phyloP scores from a whole-genome alignment of 2,113 vertebrate genomes.

The Spermophilus dauricus region DNA sequence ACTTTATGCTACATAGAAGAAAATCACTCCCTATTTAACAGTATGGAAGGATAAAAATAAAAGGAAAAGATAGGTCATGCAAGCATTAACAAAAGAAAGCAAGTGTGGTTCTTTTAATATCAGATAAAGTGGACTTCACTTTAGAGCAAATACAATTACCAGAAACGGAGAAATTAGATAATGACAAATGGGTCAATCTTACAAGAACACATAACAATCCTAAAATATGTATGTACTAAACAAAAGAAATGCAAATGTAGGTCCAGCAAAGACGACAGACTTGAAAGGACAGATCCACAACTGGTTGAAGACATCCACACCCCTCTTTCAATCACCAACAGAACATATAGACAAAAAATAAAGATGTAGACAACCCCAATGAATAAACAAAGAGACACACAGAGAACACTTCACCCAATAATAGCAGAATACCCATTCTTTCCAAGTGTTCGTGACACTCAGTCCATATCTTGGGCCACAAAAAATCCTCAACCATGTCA shows the following conservation, averaged over 20 bases:
- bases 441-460: background rate
- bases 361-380: background rate
- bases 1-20: background rate
- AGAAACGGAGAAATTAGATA: background rate
- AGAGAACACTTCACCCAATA: background rate
- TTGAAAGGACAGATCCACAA: background rate
- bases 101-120: background rate
- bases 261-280: background rate
- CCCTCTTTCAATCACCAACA: background rate
- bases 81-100: background rate
- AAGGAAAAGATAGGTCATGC: background rate
- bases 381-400: background rate
- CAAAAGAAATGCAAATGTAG: background rate
- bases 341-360: slow-evolving; percentile 15
- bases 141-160: background rate
- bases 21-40: background rate
- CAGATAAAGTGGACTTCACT: background rate
- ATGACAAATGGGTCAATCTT: background rate
- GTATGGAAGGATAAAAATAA: background rate
- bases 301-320: background rate
- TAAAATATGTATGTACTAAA: background rate
- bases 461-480: background rate
- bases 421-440: background rate
- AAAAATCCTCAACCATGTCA: background rate
- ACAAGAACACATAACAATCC: background rate